A percentile compares a stretch with the other conserved stretches of the same genome.
phyloP scores from a whole-genome alignment of 2,113 vertebrate genomes.

The Herpailurus yagouaroundi region DNA sequence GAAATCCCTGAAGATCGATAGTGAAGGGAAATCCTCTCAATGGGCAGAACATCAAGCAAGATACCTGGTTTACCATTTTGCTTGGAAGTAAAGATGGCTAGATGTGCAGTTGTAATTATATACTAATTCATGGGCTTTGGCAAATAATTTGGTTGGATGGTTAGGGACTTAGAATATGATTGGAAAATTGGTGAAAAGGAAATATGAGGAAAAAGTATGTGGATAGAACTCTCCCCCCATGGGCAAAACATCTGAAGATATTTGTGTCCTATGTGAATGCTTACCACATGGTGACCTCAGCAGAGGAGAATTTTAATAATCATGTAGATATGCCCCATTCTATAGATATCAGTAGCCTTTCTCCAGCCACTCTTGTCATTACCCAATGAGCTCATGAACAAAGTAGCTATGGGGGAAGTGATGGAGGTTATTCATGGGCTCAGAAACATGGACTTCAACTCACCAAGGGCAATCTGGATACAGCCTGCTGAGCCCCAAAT shows the following conservation, averaged over 20 bases:
- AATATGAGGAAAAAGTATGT: background rate
- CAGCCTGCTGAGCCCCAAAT: background rate
- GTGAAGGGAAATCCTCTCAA: background rate
- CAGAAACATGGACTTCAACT: background rate
- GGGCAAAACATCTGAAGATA: background rate
- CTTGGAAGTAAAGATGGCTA: background rate
- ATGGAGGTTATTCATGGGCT: background rate
- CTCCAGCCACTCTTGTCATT: background rate
- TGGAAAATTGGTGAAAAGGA: background rate
- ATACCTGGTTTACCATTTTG: background rate
- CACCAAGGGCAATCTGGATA: background rate
- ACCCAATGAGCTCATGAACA: background rate
- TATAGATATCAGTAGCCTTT: background rate
- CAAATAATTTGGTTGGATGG: background rate
- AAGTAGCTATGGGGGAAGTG: background rate
- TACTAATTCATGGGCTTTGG: background rate
- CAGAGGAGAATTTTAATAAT: background rate
- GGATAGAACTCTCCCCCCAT: background rate
- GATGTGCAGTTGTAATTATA: accelerated
- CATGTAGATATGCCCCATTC: background rate
- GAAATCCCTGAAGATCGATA: background rate
- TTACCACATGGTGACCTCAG: background rate
- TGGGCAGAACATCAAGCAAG: background rate
- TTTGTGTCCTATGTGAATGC: background rate
- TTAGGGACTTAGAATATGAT: background rate